These are phyloP conservation scores for Gulo gulo DNA, from an alignment of 2,113 vertebrate species.

Conservation along the genomic window DNA sequence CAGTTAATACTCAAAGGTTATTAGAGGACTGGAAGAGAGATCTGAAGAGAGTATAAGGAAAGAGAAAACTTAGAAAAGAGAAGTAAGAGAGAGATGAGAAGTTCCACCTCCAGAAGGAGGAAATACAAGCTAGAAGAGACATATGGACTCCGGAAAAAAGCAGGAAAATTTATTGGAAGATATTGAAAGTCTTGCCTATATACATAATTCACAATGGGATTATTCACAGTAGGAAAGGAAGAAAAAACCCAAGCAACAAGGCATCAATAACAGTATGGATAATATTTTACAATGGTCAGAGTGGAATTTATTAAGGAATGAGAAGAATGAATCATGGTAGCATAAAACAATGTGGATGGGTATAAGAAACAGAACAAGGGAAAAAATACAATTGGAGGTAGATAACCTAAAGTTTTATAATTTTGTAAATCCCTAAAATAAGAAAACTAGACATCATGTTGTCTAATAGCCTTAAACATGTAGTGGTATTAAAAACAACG, in stretches of 20 bases:
- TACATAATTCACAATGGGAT: background rate
- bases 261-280: background rate
- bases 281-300: background rate
- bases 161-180: background rate
- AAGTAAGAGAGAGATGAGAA: background rate
- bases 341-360: background rate
- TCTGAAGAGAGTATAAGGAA: background rate
- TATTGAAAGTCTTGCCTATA: background rate
- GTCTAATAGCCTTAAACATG: background rate
- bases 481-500: background rate
- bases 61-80: background rate
- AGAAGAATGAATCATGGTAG: background rate
- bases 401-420: background rate
- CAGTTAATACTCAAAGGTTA: background rate
- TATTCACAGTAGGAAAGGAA: background rate
- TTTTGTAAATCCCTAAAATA: background rate
- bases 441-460: background rate
- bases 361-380: background rate
- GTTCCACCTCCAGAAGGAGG: background rate
- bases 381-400: background rate
- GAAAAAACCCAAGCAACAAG: background rate
- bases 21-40: background rate
- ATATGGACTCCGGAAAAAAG: background rate
- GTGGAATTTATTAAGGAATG: background rate
- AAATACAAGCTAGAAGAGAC: background rate